Conservation (phyloP, 1,140 invertebrate species). For the Leptopilina boulardi region DNA sequence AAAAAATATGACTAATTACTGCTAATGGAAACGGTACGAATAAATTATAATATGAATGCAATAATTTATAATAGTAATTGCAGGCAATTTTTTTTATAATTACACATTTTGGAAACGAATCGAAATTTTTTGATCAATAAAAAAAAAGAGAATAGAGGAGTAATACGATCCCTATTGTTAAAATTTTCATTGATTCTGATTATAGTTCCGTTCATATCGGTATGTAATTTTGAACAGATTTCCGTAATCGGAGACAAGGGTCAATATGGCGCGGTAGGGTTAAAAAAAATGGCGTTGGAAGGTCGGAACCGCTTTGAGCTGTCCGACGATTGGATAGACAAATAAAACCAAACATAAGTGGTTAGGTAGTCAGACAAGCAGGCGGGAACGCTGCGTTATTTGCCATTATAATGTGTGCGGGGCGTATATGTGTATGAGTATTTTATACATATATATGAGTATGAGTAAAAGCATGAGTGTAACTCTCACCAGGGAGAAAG, state of each 20-base stretch:
- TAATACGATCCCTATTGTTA: neutral
- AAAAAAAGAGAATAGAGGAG: neutral
- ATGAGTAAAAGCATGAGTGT: slow-evolving; percentile 16
- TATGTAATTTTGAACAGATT: slow-evolving; percentile 55
- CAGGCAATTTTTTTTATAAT: too few species aligned
- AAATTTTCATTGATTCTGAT: neutral
- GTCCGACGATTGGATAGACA: slow-evolving; percentile 67
- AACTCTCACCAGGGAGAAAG: slow-evolving; percentile 10
- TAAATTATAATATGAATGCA: neutral
- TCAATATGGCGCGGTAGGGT: slow-evolving; percentile 54
- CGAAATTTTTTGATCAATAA: neutral
- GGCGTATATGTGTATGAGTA: slow-evolving; percentile 51
- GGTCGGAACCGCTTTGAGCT: slow-evolving; percentile 64
- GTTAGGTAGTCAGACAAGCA: slow-evolving; percentile 54
- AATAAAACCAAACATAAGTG: slow-evolving; percentile 63
- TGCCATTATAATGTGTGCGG: slow-evolving; percentile 51
- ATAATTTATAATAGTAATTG: too few species aligned
- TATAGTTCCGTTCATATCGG: slow-evolving; percentile 23
- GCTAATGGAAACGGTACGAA: neutral
- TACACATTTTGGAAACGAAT: too few species aligned
- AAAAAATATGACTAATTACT: neutral
- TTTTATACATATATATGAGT: slow-evolving; percentile 36
- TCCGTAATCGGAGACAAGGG: slow-evolving; percentile 60
- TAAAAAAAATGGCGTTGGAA: slow-evolving; percentile 62
- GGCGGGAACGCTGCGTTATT: slow-evolving; percentile 38